Percentiles rank a stretch among this genome's conserved stretches.
Evolutionary conservation across 2,113 vertebrate genomes (phyloP).

Genomic region (Sinosuthora webbiana): DNA sequence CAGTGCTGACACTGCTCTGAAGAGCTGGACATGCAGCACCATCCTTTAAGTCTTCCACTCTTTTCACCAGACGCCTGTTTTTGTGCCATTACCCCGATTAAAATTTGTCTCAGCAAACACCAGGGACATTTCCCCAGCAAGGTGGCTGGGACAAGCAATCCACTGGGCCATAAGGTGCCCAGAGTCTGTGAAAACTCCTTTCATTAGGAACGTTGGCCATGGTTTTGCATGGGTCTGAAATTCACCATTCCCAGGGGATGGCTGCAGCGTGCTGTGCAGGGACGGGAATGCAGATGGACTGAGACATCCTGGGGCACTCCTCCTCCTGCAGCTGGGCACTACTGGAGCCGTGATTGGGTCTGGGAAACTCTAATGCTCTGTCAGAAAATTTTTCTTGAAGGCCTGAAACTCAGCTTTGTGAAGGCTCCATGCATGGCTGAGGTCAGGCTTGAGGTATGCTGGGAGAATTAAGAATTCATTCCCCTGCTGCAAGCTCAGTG

Average conservation of each 20-base stretch:
- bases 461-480: constrained; percentile 1
- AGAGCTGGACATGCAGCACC: not conserved
- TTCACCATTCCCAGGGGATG: not conserved
- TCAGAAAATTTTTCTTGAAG: not conserved
- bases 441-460: not conserved
- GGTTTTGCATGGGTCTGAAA: not conserved
- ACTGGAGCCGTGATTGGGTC: not conserved
- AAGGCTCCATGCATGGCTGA: not conserved
- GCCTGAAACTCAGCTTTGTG: not conserved
- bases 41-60: not conserved
- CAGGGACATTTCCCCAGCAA: not conserved
- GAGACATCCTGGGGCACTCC: rapidly evolving
- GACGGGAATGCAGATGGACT: no score
- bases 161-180: not conserved
- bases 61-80: not conserved
- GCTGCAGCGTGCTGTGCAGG: not conserved
- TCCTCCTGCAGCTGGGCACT: not conserved
- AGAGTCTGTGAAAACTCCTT: not conserved
- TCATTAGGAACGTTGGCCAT: not conserved
- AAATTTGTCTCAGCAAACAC: not conserved
- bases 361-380: not conserved
- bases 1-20: not conserved
- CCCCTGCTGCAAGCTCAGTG: not conserved
- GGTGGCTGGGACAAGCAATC: not conserved
- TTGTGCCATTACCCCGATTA: not conserved